Evolutionary conservation across 37 sponge, comb jelly and placozoan genomes (phyloP).

Genomic region (Ianthella basta): DNA sequence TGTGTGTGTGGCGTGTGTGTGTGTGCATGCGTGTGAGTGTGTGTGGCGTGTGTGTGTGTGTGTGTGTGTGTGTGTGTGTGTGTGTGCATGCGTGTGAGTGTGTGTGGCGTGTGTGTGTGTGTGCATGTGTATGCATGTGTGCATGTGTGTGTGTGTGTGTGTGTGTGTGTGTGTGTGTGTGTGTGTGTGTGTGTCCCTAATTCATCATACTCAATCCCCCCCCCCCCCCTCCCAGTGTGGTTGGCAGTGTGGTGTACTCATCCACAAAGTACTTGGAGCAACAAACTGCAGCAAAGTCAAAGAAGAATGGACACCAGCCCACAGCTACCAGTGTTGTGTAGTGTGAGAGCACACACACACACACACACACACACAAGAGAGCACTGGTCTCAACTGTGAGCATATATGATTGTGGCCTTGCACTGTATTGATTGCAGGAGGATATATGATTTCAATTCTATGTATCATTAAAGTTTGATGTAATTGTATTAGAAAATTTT

Average conservation of each 20-base stretch:
- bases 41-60: neutral
- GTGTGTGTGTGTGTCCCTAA: neutral
- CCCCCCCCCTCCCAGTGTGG: neutral
- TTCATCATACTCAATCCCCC: neutral
- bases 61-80: neutral
- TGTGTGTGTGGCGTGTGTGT: slow-evolving; percentile 34
- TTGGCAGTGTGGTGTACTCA: slow-evolving; percentile 53
- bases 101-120: slow-evolving; percentile 31
- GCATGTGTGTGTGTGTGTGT: slow-evolving; percentile 33
- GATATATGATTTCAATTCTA: no score
- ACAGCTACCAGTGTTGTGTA: no score
- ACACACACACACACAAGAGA: no score
- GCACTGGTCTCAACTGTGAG: no score
- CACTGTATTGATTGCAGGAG: no score
- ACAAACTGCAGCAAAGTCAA: neutral
- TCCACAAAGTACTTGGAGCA: slow-evolving; percentile 62
- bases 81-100: neutral
- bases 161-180: slow-evolving; percentile 34
- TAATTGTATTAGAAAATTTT: no score
- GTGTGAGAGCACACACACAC: no score
- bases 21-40: slow-evolving; percentile 24
- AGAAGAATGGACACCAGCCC: no score
- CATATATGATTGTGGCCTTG: no score
- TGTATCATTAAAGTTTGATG: no score
- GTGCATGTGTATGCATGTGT: slow-evolving; percentile 32